Percentiles rank a stretch among this genome's conserved stretches.
These are phyloP conservation scores for Escarpia spicata DNA, from an alignment of 2,888 invertebrate genomes.

Conservation along the genomic window DNA sequence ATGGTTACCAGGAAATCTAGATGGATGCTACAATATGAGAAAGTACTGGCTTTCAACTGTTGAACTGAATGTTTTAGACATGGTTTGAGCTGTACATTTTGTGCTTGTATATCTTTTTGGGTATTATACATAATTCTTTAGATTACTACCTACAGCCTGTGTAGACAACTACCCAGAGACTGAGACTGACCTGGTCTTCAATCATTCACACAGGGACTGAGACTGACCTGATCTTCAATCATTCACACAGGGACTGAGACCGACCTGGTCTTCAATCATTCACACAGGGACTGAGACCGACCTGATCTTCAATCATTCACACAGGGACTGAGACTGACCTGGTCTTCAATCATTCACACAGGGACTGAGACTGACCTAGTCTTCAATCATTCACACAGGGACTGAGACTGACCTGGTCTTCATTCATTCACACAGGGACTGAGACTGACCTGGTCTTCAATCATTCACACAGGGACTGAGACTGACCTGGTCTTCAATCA, in stretches of 20 bases:
- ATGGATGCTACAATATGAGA: too few species aligned
- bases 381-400: background rate
- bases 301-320: constrained; percentile 75
- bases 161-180: background rate
- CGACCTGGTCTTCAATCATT: background rate
- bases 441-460: background rate
- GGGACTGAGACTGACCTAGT: background rate
- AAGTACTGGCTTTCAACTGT: too few species aligned
- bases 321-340: too few species aligned
- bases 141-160: too few species aligned
- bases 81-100: too few species aligned
- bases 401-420: background rate
- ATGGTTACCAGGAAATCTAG: too few species aligned
- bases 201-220: background rate
- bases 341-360: background rate
- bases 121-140: too few species aligned
- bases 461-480: background rate
- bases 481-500: background rate
- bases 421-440: background rate
- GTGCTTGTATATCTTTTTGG: too few species aligned
- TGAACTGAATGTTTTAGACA: too few species aligned
- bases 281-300: constrained; percentile 47
- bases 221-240: background rate
- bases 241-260: background rate
- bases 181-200: background rate